A percentile compares a stretch with the other conserved stretches of the same genome.
phyloP scores from a whole-genome alignment of 2,888 invertebrate genomes.

The Pyralis farinalis region DNA sequence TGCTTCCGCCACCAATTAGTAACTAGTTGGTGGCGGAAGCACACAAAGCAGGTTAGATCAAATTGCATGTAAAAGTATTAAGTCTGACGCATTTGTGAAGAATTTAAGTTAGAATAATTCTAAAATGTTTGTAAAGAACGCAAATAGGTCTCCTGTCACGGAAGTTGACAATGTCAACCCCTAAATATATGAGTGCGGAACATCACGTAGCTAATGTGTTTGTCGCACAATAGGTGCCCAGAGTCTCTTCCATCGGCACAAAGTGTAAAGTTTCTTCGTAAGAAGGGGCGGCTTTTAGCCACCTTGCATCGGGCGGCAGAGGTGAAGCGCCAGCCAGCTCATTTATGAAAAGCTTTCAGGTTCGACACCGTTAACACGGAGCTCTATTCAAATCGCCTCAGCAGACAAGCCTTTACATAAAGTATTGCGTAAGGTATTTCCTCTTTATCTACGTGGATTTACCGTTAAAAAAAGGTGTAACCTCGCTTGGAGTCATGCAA shows the following conservation, averaged over 20 bases:
- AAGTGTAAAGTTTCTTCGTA: slow-evolving; percentile 55
- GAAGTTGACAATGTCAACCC: neutral
- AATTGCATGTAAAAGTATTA: too few species aligned
- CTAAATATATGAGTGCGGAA: slow-evolving; percentile 6
- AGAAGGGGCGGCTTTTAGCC: slow-evolving; percentile 57
- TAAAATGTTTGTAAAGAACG: too few species aligned
- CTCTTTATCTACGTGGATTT: slow-evolving; percentile 30
- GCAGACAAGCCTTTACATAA: slow-evolving; percentile 61
- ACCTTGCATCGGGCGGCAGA: slow-evolving; percentile 39
- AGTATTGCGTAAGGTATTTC: slow-evolving; percentile 65
- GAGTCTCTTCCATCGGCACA: slow-evolving; percentile 34
- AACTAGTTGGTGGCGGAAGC: too few species aligned
- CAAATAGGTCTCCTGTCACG: too few species aligned
- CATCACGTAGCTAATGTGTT: slow-evolving; percentile 20
- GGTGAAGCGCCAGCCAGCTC: slow-evolving; percentile 51
- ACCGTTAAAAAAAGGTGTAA: neutral
- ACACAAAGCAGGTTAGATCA: too few species aligned
- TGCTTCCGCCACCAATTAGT: too few species aligned
- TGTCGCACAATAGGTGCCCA: slow-evolving; percentile 21
- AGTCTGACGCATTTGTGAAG: too few species aligned
- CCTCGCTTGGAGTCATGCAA: neutral
- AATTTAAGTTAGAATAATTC: too few species aligned
- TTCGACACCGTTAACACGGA: slow-evolving; percentile 58
- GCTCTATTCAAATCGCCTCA: slow-evolving; percentile 71
- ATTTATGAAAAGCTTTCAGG: slow-evolving; percentile 76